A percentile compares a stretch with the other conserved stretches of the same genome.
These are phyloP conservation scores for Falco peregrinus DNA, from an alignment of 2,797 vertebrate genomes.

Conservation along the genomic window DNA sequence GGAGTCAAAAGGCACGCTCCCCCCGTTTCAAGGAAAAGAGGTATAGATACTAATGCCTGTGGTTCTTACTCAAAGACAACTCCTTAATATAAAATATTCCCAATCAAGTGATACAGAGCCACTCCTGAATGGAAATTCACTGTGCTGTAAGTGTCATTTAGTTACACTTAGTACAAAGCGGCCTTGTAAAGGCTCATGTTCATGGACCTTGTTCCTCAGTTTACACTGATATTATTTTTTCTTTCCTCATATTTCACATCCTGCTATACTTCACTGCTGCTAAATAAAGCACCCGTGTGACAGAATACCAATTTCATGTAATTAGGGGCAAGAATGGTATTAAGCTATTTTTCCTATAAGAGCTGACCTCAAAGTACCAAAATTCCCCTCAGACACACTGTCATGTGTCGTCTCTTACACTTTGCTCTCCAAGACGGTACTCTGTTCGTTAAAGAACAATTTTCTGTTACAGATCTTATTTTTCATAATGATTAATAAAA, in stretches of 20 bases:
- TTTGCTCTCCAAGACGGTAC: neutral
- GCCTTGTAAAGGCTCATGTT: neutral
- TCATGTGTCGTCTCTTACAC: neutral
- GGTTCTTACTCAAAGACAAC: neutral
- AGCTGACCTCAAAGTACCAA: neutral
- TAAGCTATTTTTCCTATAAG: neutral
- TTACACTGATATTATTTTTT: neutral
- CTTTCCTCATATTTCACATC: neutral
- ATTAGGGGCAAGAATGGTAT: neutral
- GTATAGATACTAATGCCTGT: neutral
- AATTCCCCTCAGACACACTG: neutral
- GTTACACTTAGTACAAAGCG: neutral
- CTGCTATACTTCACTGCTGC: neutral
- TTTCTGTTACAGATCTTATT: neutral
- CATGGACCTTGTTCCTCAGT: neutral
- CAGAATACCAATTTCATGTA: neutral
- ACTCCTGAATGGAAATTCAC: neutral
- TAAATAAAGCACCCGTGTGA: neutral
- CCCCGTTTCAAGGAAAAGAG: neutral
- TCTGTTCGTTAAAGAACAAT: neutral
- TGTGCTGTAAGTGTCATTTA: neutral
- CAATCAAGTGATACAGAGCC: neutral
- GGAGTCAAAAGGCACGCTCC: neutral
- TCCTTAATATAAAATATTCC: neutral
- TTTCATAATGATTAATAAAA: neutral